Evolutionary conservation across 2,113 vertebrate species (phyloP), one percentile per base, ranked within the genome.

Genomic region (Isurus oxyrinchus): DNA sequence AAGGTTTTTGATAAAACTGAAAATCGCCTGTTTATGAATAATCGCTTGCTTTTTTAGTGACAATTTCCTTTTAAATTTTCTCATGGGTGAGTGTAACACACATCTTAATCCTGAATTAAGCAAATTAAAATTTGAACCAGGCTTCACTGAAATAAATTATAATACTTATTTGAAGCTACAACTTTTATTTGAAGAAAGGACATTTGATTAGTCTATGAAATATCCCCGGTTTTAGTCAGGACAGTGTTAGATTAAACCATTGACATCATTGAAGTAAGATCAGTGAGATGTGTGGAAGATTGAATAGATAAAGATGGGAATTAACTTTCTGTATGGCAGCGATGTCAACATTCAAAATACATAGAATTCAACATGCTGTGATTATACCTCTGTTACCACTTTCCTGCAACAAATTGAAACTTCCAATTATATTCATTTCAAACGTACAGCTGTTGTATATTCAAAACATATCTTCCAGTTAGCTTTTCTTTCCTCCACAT

Each of bases 191-290:
- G 72, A 79, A 1, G 35, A 13, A 31, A 13, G 35, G 31, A n/a
- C n/a, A n/a, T 40, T 84, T 40, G n/a, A 2, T 3, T 40, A 44
- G 14, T 19, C 16, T 79, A 13, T 11, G 13, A 79, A 35, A 90
- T 40, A 61, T 93, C 23, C 14, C 5, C 57, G 21, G 1, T 14
- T 61, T 16, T n/a, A n/a, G 90, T 93, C 2, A 3, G 61, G 61
- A 61, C 61, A 13, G 13, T 61, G 14, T 61, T 61, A 49, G 44
- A 49, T 49, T 91, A 91, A 91, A 3, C 57, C 2, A 21, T 63
- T 63, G 90, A n/a, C 59, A n/a, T 91, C 27, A 63, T n/a, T 93
- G 90, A 95, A 72, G 66, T 94, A 19, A 67, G 93, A 66, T 94
- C 93, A 94, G 35, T 13, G 13, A 5, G 7, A 67, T 95, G 69